Conservation (phyloP, 2,797 vertebrate genomes). For the Poecilia picta region DNA sequence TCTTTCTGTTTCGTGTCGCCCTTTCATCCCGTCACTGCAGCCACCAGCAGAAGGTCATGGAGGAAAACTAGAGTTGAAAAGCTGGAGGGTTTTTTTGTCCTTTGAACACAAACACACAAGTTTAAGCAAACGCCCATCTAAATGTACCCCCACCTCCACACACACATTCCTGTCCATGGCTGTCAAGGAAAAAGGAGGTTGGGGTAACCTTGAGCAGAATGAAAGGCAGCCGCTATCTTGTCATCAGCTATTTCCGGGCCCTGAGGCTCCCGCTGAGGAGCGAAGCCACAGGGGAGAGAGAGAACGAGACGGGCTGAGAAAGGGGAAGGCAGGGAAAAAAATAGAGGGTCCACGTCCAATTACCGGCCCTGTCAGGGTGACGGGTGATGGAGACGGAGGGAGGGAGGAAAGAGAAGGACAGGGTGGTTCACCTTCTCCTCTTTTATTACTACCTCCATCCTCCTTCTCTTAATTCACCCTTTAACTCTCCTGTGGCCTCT, state of each 20-base stretch:
- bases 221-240: slow-evolving; percentile 85
- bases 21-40: slow-evolving; percentile 2
- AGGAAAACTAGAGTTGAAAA: slow-evolving; percentile 27
- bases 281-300: slow-evolving; percentile 64
- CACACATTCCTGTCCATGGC: slow-evolving; percentile 18
- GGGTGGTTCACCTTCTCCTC: slow-evolving; percentile 46
- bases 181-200: slow-evolving; percentile 61
- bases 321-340: slow-evolving; percentile 9
- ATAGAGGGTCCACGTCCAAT: slow-evolving; percentile 78
- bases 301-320: slow-evolving; percentile 20
- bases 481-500: slow-evolving; percentile 23
- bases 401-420: slow-evolving; percentile 41
- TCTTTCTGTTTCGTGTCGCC: not conserved
- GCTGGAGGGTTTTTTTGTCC: slow-evolving; percentile 1
- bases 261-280: slow-evolving; percentile 79
- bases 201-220: slow-evolving; percentile 83
- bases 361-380: slow-evolving; percentile 84
- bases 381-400: slow-evolving; percentile 66
- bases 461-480: slow-evolving; percentile 46
- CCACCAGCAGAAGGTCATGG: slow-evolving; percentile 34
- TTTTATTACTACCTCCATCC: slow-evolving; percentile 47
- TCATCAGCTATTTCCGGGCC: slow-evolving; percentile 85
- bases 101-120: slow-evolving; percentile 33
- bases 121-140: slow-evolving; percentile 52
- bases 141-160: not conserved